A percentile compares a stretch with the other conserved stretches of the same genome.
These are phyloP conservation scores for Chamaea fasciata DNA, from an alignment of 2,113 vertebrate genomes.

Conservation along the genomic window DNA sequence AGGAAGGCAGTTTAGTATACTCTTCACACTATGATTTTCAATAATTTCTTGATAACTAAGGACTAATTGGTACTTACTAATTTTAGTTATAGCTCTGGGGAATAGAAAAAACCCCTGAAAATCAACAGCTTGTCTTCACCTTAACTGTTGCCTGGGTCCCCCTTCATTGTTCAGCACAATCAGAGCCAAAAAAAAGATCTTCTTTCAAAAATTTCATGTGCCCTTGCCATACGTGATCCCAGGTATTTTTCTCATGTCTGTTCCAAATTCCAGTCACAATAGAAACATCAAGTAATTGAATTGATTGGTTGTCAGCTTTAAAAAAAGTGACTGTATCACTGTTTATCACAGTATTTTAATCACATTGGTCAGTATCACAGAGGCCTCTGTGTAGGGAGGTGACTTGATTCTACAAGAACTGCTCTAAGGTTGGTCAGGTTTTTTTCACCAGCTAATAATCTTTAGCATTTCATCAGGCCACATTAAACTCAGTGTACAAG, in stretches of 20 bases:
- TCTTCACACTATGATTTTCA: background rate
- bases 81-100: background rate
- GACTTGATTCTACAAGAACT: background rate
- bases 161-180: background rate
- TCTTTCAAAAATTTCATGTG: background rate
- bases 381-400: background rate
- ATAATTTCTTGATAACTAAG: background rate
- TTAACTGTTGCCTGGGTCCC: background rate
- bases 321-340: background rate
- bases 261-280: background rate
- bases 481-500: slow-evolving; percentile 32
- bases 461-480: slow-evolving; percentile 42
- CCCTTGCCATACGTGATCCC: background rate
- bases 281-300: background rate
- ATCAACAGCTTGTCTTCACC: background rate
- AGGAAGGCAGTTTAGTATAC: background rate
- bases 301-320: background rate
- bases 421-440: fast-evolving
- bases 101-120: background rate
- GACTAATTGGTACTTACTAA: background rate
- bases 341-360: background rate
- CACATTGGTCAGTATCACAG: background rate
- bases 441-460: background rate
- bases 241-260: background rate
- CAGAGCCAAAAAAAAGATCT: background rate